Evolutionary conservation across 1,140 invertebrate species (phyloP).

Genomic region (Rhyacophila brunnea): DNA sequence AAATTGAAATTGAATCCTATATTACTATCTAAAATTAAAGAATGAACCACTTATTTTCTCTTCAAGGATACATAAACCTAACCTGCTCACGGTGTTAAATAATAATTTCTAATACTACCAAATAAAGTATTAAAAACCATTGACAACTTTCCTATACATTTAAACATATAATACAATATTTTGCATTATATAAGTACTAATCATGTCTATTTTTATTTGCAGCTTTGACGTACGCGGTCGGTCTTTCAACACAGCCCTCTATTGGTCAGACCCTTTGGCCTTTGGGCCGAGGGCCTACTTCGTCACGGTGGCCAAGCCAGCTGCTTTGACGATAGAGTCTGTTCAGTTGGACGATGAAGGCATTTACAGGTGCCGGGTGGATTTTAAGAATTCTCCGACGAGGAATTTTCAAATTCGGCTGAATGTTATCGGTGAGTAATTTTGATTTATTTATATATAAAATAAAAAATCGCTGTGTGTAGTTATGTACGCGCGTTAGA

Average conservation of each 20-base stretch:
- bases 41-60: too few species aligned
- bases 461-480: neutral
- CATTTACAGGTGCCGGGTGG: slow-evolving; percentile 82
- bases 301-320: slow-evolving; percentile 69
- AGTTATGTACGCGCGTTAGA: too few species aligned
- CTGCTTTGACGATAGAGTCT: slow-evolving; percentile 75
- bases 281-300: slow-evolving; percentile 80
- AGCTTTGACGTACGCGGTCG: slow-evolving; percentile 80
- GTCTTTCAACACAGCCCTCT: slow-evolving; percentile 71
- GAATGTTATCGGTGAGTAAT: slow-evolving; percentile 86
- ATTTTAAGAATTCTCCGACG: slow-evolving; percentile 87
- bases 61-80: too few species aligned
- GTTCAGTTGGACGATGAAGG: slow-evolving; percentile 83
- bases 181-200: too few species aligned
- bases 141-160: too few species aligned
- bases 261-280: slow-evolving; percentile 74
- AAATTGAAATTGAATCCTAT: too few species aligned
- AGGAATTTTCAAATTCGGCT: slow-evolving; percentile 87
- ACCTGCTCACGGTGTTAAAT: too few species aligned
- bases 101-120: too few species aligned
- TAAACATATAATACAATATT: too few species aligned
- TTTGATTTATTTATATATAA: neutral
- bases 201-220: too few species aligned
- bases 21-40: too few species aligned
- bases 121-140: too few species aligned